Evolutionary conservation across 2,888 invertebrate species (phyloP).

Genomic region (Melikaiella ostensackeni): DNA sequence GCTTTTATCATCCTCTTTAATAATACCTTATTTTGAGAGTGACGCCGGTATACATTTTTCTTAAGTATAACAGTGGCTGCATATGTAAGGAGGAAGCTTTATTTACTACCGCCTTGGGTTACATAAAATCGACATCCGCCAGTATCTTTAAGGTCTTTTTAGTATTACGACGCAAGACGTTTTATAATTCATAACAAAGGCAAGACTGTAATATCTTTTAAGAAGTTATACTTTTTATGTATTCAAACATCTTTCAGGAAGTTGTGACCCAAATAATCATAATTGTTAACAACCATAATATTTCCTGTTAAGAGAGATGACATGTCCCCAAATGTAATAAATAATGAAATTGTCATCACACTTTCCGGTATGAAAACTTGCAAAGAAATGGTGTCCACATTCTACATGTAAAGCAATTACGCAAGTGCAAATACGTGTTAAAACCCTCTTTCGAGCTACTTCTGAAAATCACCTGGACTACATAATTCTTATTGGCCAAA

Average conservation of each 20-base stretch:
- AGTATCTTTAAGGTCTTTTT: background rate
- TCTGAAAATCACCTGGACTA: background rate
- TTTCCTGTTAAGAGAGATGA: background rate
- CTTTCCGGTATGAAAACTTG: background rate
- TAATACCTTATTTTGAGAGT: background rate
- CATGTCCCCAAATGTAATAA: background rate
- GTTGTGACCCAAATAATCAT: background rate
- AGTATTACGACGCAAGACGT: background rate
- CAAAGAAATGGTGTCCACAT: background rate
- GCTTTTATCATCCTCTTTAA: background rate
- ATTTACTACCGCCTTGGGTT: constrained; percentile 1
- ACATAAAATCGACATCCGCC: background rate
- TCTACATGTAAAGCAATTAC: background rate
- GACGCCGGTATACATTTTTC: background rate
- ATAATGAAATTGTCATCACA: background rate
- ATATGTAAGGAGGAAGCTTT: background rate
- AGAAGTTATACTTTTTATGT: background rate
- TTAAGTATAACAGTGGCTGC: background rate
- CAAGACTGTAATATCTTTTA: background rate
- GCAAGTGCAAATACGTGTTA: background rate
- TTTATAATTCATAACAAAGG: constrained; percentile 3
- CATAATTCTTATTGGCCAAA: background rate
- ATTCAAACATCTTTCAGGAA: background rate
- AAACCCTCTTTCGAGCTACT: background rate
- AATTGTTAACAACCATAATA: background rate